Percentiles rank a stretch among this genome's conserved stretches.
phyloP scores from a whole-genome alignment of 2,888 invertebrate species.

The Perdita meconis region DNA sequence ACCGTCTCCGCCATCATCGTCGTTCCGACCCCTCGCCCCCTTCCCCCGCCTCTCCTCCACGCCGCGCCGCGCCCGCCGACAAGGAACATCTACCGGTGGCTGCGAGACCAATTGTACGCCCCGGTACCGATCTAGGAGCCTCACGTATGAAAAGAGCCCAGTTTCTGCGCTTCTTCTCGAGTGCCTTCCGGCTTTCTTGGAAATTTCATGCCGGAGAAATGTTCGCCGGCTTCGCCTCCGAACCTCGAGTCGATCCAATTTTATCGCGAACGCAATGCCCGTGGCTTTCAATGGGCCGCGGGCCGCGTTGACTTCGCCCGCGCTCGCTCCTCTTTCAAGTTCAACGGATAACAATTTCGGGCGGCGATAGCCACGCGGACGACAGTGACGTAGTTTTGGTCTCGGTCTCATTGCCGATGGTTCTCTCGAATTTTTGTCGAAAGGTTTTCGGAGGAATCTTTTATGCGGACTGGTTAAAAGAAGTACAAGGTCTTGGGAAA shows the following conservation, averaged over 20 bases:
- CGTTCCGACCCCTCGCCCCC: slow-evolving; percentile 31
- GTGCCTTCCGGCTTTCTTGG: slow-evolving; percentile 53
- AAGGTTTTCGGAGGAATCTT: no score
- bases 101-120: slow-evolving; percentile 69
- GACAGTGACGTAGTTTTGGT: background rate
- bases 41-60: background rate
- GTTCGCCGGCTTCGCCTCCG: slow-evolving; percentile 12
- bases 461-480: no score
- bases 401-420: no score
- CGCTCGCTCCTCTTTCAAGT: background rate
- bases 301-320: background rate
- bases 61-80: slow-evolving; percentile 25
- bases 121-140: slow-evolving; percentile 64
- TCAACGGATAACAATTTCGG: slow-evolving; percentile 7
- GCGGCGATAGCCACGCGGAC: background rate
- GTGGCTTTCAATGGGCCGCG: slow-evolving; percentile 24
- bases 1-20: slow-evolving; percentile 62
- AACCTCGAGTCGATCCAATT: slow-evolving; percentile 48
- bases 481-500: no score
- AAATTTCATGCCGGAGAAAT: slow-evolving; percentile 52
- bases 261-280: slow-evolving; percentile 38
- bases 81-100: slow-evolving; percentile 68
- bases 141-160: slow-evolving; percentile 70
- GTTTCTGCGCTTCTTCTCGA: slow-evolving; percentile 49
- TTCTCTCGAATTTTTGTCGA: no score